Conservation (phyloP, 2,888 invertebrate genomes). For the Euzophera pinguis region DNA sequence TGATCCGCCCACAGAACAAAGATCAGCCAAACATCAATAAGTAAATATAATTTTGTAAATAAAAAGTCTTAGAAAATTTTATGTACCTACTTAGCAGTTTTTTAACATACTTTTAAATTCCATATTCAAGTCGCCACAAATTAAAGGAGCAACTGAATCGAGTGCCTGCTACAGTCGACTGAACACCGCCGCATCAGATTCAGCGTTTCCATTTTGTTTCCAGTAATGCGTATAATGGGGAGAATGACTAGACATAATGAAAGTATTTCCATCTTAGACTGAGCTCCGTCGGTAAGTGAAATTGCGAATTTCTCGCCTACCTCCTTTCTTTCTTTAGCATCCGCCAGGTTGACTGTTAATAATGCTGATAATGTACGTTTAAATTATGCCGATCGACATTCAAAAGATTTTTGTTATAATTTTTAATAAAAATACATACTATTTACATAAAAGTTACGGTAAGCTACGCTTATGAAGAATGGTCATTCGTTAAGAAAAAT, state of each 20-base stretch:
- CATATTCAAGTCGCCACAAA: constrained; percentile 20
- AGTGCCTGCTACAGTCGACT: constrained; percentile 27
- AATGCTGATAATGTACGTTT: too few relatives aligned
- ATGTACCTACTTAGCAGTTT: background rate
- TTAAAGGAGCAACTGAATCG: constrained; percentile 22
- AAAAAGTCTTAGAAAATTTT: background rate
- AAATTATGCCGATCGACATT: too few relatives aligned
- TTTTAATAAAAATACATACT: too few relatives aligned
- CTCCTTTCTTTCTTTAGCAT: background rate
- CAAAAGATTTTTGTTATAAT: too few relatives aligned
- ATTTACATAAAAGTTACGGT: too few relatives aligned
- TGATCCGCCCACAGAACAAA: too few relatives aligned
- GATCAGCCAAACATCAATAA: too few relatives aligned
- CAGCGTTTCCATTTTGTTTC: constrained; percentile 40
- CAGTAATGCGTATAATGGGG: constrained; percentile 47
- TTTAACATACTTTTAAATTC: constrained; percentile 17
- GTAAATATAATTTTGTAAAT: too few relatives aligned
- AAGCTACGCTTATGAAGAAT: too few relatives aligned
- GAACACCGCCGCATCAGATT: constrained; percentile 29
- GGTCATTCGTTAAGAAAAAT: too few relatives aligned
- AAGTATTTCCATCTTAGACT: constrained; percentile 21
- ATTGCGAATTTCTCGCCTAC: constrained; percentile 13
- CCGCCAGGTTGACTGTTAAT: too few relatives aligned
- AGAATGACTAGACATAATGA: constrained; percentile 42
- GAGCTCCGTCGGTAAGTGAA: constrained; percentile 4